phyloP scores from a whole-genome alignment of 2,888 invertebrate genomes.

The Dryobota labecula region DNA sequence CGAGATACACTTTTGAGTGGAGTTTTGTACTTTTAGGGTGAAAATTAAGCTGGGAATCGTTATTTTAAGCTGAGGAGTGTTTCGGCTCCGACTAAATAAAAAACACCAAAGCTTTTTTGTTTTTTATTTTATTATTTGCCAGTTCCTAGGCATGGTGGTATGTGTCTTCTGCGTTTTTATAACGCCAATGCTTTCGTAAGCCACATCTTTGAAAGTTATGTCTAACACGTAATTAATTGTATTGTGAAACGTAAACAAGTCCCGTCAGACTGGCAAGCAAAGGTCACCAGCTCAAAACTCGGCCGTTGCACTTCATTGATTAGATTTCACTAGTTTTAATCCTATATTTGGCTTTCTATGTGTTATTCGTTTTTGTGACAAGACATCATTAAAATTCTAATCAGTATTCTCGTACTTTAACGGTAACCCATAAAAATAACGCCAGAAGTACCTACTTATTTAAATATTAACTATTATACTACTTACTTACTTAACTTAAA shows the following conservation, averaged over 20 bases:
- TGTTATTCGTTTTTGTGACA: not conserved
- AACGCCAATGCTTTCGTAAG: too few relatives aligned
- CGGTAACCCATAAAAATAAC: not conserved
- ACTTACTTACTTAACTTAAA: too few relatives aligned
- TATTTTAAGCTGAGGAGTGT: conserved; percentile 15
- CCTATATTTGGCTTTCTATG: not conserved
- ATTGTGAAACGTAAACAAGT: not conserved
- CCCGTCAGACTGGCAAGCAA: not conserved
- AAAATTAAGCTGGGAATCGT: not conserved
- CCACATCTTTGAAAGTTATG: not conserved
- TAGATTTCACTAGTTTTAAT: not conserved
- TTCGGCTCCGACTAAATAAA: too few relatives aligned
- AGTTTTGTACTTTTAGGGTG: conserved; percentile 7
- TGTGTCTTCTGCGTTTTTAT: not conserved
- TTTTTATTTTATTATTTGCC: not conserved
- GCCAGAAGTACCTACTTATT: not conserved
- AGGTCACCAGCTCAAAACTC: not conserved
- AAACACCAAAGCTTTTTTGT: too few relatives aligned
- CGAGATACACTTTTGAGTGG: conserved; percentile 26
- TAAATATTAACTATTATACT: too few relatives aligned
- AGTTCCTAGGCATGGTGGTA: not conserved
- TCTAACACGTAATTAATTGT: not conserved
- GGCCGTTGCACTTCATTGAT: not conserved
- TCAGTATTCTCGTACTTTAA: not conserved
- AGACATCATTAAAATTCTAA: not conserved